These are phyloP conservation scores for Chrysodeixis includens DNA, from an alignment of 2,888 invertebrate genomes.

Conservation along the genomic window DNA sequence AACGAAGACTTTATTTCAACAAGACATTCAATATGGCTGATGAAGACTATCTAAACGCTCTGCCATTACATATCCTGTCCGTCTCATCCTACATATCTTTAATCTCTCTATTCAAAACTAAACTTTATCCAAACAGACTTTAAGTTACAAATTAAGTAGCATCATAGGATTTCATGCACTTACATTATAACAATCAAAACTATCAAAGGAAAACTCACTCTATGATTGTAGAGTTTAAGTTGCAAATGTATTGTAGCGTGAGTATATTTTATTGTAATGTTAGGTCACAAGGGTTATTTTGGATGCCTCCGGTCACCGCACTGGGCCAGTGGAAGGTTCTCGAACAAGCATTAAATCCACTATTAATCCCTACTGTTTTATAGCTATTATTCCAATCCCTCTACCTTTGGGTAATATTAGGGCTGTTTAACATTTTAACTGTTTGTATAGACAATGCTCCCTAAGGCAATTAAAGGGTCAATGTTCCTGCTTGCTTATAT, in stretches of 20 bases:
- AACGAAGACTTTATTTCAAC: no score
- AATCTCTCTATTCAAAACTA: conserved; percentile 20
- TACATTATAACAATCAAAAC: background rate
- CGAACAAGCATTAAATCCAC: conserved; percentile 51
- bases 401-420: conserved; percentile 49
- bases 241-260: conserved; percentile 18
- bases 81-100: no score
- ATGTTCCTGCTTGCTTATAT: background rate
- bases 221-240: background rate
- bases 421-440: conserved; percentile 57
- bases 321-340: conserved; percentile 34
- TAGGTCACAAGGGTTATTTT: conserved; percentile 19
- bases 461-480: conserved; percentile 7
- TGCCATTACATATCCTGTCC: no score
- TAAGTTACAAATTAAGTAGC: conserved; percentile 14
- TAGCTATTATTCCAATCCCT: conserved; percentile 47
- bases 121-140: conserved; percentile 11
- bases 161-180: conserved; percentile 9
- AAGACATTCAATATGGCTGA: no score
- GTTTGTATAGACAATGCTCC: conserved; percentile 26
- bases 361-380: conserved; percentile 55
- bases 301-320: conserved; percentile 40
- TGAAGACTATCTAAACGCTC: no score
- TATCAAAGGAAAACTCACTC: conserved; percentile 15
- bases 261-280: conserved; percentile 13